Evolutionary conservation across 2,888 invertebrate genomes (phyloP).

Genomic region (Rotaria sp.): DNA sequence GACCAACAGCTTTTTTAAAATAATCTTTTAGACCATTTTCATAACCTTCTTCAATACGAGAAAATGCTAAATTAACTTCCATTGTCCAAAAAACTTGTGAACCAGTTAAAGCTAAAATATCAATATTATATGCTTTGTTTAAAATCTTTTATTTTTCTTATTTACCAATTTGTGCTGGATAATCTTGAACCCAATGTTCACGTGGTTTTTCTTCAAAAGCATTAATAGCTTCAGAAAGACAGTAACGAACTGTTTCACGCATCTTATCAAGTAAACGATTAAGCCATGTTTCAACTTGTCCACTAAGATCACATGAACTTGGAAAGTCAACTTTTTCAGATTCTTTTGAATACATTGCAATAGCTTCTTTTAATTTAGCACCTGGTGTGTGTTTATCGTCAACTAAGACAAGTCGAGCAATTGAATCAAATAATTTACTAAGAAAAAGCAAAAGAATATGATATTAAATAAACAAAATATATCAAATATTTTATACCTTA

Average conservation of each 20-base stretch:
- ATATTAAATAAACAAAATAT: too few relatives aligned
- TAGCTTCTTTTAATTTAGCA: conserved; percentile 36
- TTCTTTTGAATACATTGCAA: conserved; percentile 42
- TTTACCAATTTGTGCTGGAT: conserved; percentile 70
- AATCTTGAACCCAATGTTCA: conserved; percentile 43
- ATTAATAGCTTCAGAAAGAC: conserved; percentile 42
- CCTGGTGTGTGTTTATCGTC: conserved; percentile 1
- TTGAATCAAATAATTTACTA: conserved; percentile 43
- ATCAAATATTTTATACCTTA: conserved; percentile 6
- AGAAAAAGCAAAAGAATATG: not conserved
- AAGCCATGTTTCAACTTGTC: conserved; percentile 44
- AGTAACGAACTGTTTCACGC: conserved; percentile 41
- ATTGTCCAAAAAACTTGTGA: conserved; percentile 97
- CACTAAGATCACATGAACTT: conserved; percentile 40
- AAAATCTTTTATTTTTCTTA: not conserved
- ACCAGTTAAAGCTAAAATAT: conserved; percentile 69
- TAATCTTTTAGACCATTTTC: conserved; percentile 92
- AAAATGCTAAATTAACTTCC: conserved; percentile 81
- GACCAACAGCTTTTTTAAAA: conserved; percentile 67
- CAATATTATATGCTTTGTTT: not conserved
- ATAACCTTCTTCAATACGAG: conserved; percentile 82
- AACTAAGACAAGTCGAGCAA: conserved; percentile 40
- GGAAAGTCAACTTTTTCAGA: conserved; percentile 42
- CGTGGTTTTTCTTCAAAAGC: conserved; percentile 43
- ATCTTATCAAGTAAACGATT: conserved; percentile 42